phyloP scores from a whole-genome alignment of 2,113 vertebrate species.

The Ellobius talpinus region DNA sequence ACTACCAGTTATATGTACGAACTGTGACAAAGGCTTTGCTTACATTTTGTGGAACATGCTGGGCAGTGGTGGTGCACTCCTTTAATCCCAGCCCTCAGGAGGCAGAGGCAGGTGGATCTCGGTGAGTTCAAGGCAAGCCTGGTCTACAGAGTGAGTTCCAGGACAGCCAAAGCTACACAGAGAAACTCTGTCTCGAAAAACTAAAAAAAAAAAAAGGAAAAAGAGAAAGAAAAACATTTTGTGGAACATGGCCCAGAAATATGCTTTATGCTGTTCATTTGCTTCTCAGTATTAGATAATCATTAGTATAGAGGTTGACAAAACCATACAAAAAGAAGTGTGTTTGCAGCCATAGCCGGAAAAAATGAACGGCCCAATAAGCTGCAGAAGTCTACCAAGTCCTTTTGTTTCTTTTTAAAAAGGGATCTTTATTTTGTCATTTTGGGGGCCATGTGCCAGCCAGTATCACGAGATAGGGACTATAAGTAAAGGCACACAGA shows the following conservation, averaged over 20 bases:
- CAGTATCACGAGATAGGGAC: constrained; percentile 2
- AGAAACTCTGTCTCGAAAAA: no score
- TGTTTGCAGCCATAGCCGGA: not conserved
- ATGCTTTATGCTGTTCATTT: constrained; percentile 71
- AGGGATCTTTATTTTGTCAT: constrained; percentile 53
- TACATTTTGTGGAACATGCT: constrained; percentile 42
- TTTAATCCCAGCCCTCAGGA: no score
- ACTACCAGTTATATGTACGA: constrained; percentile 75
- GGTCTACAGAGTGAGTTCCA: no score
- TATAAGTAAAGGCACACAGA: constrained; percentile 54
- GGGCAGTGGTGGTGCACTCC: no score
- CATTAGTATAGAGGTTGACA: constrained; percentile 1
- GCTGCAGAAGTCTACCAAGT: constrained; percentile 17
- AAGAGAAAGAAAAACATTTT: not conserved
- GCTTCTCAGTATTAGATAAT: constrained; percentile 51
- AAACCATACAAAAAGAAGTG: constrained; percentile 51
- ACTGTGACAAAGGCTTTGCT: constrained; percentile 79
- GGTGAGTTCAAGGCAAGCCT: no score
- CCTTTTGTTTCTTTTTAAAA: not conserved
- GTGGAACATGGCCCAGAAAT: constrained; percentile 70
- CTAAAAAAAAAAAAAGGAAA: no score
- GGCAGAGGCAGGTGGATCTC: no score
- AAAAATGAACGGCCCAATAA: constrained; percentile 15
- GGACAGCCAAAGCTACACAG: no score
- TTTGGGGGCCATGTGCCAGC: not conserved